Conservation (phyloP, 2,113 vertebrate genomes). For the Eulemur rufifrons region DNA sequence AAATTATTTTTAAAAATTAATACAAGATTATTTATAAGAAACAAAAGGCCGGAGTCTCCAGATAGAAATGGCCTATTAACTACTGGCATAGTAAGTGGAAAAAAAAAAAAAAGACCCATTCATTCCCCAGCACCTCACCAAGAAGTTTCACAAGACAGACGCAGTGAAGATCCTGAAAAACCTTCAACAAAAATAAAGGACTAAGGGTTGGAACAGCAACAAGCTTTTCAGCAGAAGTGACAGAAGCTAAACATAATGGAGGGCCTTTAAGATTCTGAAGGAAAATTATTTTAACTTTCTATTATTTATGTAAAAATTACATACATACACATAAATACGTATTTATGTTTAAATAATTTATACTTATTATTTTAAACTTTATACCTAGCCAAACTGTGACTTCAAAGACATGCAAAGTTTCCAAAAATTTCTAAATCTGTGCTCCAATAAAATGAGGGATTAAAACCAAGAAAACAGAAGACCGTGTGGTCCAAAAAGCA, state of each 20-base stretch:
- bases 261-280: not conserved
- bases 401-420: not conserved
- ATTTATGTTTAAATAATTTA: not conserved
- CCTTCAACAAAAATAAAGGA: slow-evolving; percentile 6
- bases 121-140: not conserved
- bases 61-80: not conserved
- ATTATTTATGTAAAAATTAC: not conserved
- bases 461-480: slow-evolving; percentile 6
- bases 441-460: not conserved
- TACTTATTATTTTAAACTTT: not conserved
- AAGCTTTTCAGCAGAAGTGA: not conserved
- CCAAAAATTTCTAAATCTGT: slow-evolving; percentile 30
- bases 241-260: not conserved
- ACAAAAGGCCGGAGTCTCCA: not conserved
- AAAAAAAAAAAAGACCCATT: not conserved
- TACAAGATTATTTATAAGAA: not conserved
- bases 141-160: not conserved
- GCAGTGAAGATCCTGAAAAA: not conserved
- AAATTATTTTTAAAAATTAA: not conserved
- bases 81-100: not conserved
- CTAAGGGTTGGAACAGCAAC: not conserved
- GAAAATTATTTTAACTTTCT: not conserved
- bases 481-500: not conserved
- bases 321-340: not conserved
- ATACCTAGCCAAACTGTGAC: not conserved